These are phyloP conservation scores for Cryptoprocta ferox DNA, from an alignment of 2,797 vertebrate species.

Conservation along the genomic window DNA sequence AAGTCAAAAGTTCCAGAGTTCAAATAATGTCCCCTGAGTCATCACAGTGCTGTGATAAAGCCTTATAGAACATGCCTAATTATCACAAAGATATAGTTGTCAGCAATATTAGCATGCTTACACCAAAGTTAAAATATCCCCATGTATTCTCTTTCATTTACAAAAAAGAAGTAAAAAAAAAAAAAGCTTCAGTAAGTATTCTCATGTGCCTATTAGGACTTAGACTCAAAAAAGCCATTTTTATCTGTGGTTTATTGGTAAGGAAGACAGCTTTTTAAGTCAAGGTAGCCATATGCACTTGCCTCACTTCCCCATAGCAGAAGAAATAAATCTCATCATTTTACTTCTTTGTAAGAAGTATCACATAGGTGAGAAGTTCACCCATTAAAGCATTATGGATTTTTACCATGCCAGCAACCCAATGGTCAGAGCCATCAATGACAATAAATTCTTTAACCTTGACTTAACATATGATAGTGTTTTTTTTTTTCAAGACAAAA, in stretches of 20 bases:
- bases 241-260: not conserved
- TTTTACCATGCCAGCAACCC: constrained; percentile 72
- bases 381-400: constrained; percentile 74
- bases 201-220: not conserved
- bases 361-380: constrained; percentile 73
- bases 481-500: constrained; percentile 29
- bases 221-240: not conserved
- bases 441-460: constrained; percentile 75
- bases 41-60: not conserved
- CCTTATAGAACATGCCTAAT: not conserved
- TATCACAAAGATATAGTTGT: not conserved
- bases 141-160: not conserved
- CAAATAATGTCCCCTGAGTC: not conserved
- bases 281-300: not conserved
- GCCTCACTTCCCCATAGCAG: not conserved
- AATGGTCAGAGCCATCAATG: constrained; percentile 69
- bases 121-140: not conserved
- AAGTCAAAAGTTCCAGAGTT: not conserved
- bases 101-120: not conserved
- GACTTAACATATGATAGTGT: not conserved
- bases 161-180: not conserved
- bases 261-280: constrained; percentile 52
- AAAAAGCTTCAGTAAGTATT: not conserved
- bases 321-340: constrained; percentile 72
- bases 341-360: constrained; percentile 70